Percentiles rank a stretch among this genome's conserved stretches.
These are phyloP conservation scores for Clarias laeviceps DNA, from an alignment of 2,797 vertebrate species.

Conservation along the genomic window DNA sequence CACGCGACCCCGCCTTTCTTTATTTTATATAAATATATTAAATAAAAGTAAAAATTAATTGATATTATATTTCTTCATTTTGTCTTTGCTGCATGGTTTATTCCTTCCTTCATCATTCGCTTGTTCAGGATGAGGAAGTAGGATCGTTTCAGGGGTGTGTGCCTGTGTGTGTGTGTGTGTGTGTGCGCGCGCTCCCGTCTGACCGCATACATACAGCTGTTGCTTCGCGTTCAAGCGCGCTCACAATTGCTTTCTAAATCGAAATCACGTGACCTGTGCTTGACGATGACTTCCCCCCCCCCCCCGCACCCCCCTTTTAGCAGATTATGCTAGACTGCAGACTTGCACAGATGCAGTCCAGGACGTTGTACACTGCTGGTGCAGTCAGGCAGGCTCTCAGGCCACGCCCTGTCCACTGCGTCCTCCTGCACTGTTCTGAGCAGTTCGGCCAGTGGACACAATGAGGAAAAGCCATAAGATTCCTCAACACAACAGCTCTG, in stretches of 20 bases:
- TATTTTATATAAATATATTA: not conserved
- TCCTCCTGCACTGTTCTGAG: not conserved
- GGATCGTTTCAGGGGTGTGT: not conserved
- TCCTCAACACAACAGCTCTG: no score
- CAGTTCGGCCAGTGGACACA: not conserved
- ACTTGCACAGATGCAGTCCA: not conserved
- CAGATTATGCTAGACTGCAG: not conserved
- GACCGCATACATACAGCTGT: not conserved
- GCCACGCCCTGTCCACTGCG: constrained; percentile 12
- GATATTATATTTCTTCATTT: no score
- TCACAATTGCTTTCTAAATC: not conserved
- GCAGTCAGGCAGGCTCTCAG: not conserved
- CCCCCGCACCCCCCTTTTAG: no score
- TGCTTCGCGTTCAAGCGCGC: not conserved
- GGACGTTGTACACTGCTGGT: not conserved
- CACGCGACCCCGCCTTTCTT: not conserved
- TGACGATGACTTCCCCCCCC: no score
- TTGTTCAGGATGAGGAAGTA: not conserved
- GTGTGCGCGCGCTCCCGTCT: not conserved
- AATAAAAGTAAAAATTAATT: not conserved
- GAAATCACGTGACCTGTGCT: not conserved
- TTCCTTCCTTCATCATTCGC: no score
- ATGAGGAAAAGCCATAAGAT: no score
- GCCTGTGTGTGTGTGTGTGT: not conserved
- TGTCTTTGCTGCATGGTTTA: no score